Evolutionary conservation across 2,888 invertebrate genomes (phyloP).

Genomic region (Tanypteryx hageni): DNA sequence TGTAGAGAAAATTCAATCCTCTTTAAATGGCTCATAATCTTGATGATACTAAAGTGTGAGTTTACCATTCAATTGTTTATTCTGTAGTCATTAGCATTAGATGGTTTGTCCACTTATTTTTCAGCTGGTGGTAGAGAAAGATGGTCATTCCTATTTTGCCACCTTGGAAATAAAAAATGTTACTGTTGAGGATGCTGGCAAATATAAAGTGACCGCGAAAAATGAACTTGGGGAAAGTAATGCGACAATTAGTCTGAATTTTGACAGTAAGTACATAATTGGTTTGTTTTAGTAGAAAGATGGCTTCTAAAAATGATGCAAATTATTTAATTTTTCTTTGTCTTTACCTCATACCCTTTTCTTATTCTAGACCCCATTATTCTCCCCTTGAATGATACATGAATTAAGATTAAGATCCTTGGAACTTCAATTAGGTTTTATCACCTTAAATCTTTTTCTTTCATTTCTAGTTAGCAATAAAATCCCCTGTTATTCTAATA

Average conservation of each 20-base stretch:
- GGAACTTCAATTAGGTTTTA: neutral
- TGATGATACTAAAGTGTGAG: no score
- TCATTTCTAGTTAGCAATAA: no score
- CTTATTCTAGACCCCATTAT: neutral
- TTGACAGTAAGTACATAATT: slow-evolving; percentile 91
- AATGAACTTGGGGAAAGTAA: slow-evolving; percentile 98
- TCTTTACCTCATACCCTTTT: slow-evolving; percentile 1
- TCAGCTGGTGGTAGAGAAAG: slow-evolving; percentile 92
- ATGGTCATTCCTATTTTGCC: slow-evolving; percentile 95
- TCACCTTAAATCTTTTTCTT: neutral
- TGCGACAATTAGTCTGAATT: slow-evolving; percentile 97
- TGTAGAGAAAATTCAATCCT: no score
- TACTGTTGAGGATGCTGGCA: slow-evolving; percentile 97
- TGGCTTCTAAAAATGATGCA: slow-evolving; percentile 62
- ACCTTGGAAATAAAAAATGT: slow-evolving; percentile 95
- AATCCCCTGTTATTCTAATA: no score
- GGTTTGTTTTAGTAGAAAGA: slow-evolving; percentile 65
- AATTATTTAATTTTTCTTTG: slow-evolving; percentile 34
- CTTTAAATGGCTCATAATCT: no score
- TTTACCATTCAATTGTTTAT: neutral
- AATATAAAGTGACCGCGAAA: slow-evolving; percentile 97
- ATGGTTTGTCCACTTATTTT: slow-evolving; percentile 71
- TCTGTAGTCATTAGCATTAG: slow-evolving; percentile 45
- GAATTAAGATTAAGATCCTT: neutral
- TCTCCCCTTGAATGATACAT: slow-evolving; percentile 5